Evolutionary conservation across 2,888 invertebrate species (phyloP), one percentile per base, ranked within the genome.

Genomic region (Cecidostiba fungosa): DNA sequence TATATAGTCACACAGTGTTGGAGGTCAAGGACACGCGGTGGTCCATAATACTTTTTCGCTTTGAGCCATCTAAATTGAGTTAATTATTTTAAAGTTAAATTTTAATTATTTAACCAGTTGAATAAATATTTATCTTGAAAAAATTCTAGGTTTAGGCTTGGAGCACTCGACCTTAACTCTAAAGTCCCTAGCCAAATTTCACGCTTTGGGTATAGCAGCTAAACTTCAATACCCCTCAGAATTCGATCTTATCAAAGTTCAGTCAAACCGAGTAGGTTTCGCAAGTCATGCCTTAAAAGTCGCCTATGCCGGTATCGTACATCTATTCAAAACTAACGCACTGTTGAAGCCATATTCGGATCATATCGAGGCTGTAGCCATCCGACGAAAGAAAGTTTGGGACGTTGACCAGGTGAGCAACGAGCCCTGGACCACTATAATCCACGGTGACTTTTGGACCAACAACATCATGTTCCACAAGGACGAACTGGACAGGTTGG

Each of bases 131-230:
- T 36, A 32, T 69, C 12, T 69, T 16, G 0, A 5, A 59, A 59
- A 23, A 47, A 26, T 74, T 23, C 23, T 85, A 91, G 92, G 92
- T 16, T 94, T 95, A 77, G 94, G 95, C 90, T 89, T 94, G 47
- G 92, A 93, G 0, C 94, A 95, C 72, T 92, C 94, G 0, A 92
- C 91, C 81, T 85, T 95, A 0, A 93, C 94, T 6, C 89, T 95
- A 0, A 90, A 92, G 72, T 93, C 94, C 74, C 89, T 95, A 88
- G 95, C 95, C 0, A 93, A 94, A 88, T 95, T 94, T 89, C 95
- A 96, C 89, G 95, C 95, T 0, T 91, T 95, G 19, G 94, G 95
- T 0, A 94, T 95, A 23, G 95, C 95, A 0, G 90, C 95, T 80
- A 94, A 95, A 72, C 84, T 93, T 0, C 92, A 89, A 90, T 92